These are phyloP conservation scores for Clusia tigrina DNA, from an alignment of 2,888 invertebrate species.

Conservation along the genomic window DNA sequence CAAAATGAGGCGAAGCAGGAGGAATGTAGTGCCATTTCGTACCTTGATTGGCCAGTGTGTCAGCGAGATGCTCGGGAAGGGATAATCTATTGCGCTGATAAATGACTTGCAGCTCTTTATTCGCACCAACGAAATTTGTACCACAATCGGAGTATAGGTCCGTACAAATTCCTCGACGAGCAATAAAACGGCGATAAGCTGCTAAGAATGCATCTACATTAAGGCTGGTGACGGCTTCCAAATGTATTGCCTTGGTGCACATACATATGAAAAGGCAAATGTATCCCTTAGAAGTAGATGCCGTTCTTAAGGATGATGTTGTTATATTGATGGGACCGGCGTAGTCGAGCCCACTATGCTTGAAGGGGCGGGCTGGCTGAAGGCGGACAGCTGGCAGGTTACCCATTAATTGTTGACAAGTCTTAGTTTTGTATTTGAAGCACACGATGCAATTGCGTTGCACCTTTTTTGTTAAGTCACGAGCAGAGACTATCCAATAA, in stretches of 20 bases:
- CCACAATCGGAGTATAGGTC: conserved; percentile 24
- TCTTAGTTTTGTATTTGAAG: conserved; percentile 20
- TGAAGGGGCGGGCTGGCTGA: conserved; percentile 23
- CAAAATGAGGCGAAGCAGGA: neutral
- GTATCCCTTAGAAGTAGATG: conserved; percentile 23
- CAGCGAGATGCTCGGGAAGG: neutral
- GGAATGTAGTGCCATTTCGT: neutral
- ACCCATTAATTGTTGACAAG: conserved; percentile 23
- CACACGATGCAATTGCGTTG: conserved; percentile 15
- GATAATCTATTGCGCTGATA: neutral
- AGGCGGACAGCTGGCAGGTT: conserved; percentile 21
- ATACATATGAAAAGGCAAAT: conserved; percentile 30
- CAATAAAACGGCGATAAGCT: conserved; percentile 23
- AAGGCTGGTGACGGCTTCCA: conserved; percentile 25
- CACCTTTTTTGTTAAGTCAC: conserved; percentile 11
- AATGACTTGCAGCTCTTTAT: neutral
- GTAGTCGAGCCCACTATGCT: conserved; percentile 27
- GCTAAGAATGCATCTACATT: conserved; percentile 19
- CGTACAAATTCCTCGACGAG: conserved; percentile 12
- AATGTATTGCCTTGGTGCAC: conserved; percentile 26
- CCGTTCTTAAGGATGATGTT: conserved; percentile 16
- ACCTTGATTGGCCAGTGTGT: neutral
- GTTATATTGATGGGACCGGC: conserved; percentile 25
- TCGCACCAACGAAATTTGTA: conserved; percentile 25
- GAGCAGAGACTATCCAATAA: conserved; percentile 13